phyloP scores from a whole-genome alignment of 1,140 invertebrate species.

The Propsilocerus akamusi region DNA sequence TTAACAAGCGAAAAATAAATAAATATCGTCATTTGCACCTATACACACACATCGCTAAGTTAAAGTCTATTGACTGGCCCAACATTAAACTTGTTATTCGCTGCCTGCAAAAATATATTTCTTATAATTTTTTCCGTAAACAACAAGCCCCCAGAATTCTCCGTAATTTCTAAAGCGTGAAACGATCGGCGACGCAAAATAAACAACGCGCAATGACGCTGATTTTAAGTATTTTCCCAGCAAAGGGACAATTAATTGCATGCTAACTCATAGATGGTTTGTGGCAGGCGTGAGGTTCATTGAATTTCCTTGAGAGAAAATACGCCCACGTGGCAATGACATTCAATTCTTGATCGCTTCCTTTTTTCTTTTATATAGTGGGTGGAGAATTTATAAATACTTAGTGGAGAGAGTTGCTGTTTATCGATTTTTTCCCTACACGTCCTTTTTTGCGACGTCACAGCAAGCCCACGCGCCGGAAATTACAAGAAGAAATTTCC shows the following conservation, averaged over 20 bases:
- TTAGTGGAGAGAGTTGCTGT: too few relatives aligned
- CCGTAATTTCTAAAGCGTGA: neutral
- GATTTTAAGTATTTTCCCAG: neutral
- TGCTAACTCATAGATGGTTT: too few relatives aligned
- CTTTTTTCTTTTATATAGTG: too few relatives aligned
- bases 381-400: too few relatives aligned
- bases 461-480: too few relatives aligned
- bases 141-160: neutral
- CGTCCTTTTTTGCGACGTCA: too few relatives aligned
- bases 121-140: too few relatives aligned
- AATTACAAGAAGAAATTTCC: too few relatives aligned
- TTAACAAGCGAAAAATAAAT: neutral
- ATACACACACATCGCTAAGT: neutral
- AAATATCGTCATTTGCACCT: neutral
- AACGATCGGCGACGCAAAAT: neutral
- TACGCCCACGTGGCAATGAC: neutral
- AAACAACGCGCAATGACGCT: neutral
- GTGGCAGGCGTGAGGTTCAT: too few relatives aligned
- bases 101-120: neutral
- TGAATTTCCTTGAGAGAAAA: neutral
- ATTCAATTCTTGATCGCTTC: too few relatives aligned
- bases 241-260: too few relatives aligned
- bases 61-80: neutral
- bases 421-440: too few relatives aligned
- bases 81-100: neutral